Evolutionary conservation across 2,113 vertebrate genomes (phyloP), one percentile per base, ranked within the genome.

Genomic region (Sturnira hondurensis): DNA sequence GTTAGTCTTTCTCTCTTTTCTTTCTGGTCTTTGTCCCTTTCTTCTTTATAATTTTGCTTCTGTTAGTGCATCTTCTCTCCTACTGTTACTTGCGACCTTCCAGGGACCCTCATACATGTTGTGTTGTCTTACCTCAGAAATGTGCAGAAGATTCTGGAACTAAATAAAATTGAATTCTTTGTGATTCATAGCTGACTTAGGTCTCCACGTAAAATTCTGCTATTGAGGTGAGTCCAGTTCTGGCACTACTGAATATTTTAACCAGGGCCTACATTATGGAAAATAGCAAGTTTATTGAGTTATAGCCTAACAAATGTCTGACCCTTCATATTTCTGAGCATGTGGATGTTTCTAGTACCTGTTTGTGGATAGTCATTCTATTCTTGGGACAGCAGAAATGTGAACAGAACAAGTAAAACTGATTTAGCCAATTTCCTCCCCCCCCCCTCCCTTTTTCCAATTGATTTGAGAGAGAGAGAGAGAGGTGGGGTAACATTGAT

Each of bases 311-410:
- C 11, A 36, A 50, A 19, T 78, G 58, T 91, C 26, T 96, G 93
- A 31, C 50, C 17, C 9, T 17, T 38, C 52, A 38, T 81, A 92
- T 70, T 22, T 91, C 47, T 77, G 70, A 56, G 28, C 0, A 1
- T 86, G 70, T 52, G 58, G 74, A 26, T 89, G 26, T 78, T 92
- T 56, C 71, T 63, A 45, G 77, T 41, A 85, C 88, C 74, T 93
- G 19, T 31, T 95, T 71, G 65, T 93, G 87, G 92, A 58, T 92
- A 93, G 76, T 70, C 12, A 1, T 41, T 70, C 81, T 85, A 11
- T 67, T 85, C 36, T 83, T 85, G 90, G 88, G 52, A 54, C 81
- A 96, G 73, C 24, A 93, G 93, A 92, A 81, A 74, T 95, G 47
- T 93, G 82, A 95, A 45, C 67, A 92, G 70, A 95, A 81, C n/a